phyloP scores from a whole-genome alignment of 2,888 invertebrate genomes.

The Drosophila testacea region DNA sequence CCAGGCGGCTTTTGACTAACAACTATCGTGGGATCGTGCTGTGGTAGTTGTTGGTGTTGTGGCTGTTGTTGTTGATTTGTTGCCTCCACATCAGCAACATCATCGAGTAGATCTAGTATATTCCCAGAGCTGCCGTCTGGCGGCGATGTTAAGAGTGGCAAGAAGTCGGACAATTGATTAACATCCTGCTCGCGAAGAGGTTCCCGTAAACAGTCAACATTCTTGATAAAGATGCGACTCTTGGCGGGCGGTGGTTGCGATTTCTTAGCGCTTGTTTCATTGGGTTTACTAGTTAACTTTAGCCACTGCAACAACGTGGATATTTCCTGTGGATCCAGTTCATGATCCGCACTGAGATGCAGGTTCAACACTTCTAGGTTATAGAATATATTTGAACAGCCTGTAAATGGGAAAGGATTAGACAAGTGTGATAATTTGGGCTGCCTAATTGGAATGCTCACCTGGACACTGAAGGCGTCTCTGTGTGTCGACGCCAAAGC shows the following conservation, averaged over 20 bases:
- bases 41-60: neutral
- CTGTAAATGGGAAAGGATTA: slow-evolving; percentile 39
- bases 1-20: slow-evolving; percentile 47
- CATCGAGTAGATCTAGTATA: slow-evolving; percentile 57
- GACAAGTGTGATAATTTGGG: too few relatives aligned
- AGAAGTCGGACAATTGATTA: slow-evolving; percentile 47
- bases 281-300: slow-evolving; percentile 19
- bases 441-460: slow-evolving; percentile 19
- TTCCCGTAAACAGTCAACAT: slow-evolving; percentile 83
- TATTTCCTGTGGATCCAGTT: slow-evolving; percentile 85
- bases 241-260: slow-evolving; percentile 52
- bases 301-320: slow-evolving; percentile 35
- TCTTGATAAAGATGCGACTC: slow-evolving; percentile 84
- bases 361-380: slow-evolving; percentile 88
- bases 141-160: slow-evolving; percentile 47
- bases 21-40: neutral
- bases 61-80: slow-evolving; percentile 5
- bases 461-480: slow-evolving; percentile 88
- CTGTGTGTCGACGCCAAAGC: slow-evolving; percentile 69
- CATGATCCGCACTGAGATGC: slow-evolving; percentile 89
- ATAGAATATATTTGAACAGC: slow-evolving; percentile 89
- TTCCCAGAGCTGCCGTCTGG: slow-evolving; percentile 41
- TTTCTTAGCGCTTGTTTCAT: slow-evolving; percentile 21
- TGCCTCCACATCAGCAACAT: slow-evolving; percentile 27
- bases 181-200: slow-evolving; percentile 66